Conservation (phyloP, 2,888 invertebrate species). For the Lepidochrysops patricia region DNA sequence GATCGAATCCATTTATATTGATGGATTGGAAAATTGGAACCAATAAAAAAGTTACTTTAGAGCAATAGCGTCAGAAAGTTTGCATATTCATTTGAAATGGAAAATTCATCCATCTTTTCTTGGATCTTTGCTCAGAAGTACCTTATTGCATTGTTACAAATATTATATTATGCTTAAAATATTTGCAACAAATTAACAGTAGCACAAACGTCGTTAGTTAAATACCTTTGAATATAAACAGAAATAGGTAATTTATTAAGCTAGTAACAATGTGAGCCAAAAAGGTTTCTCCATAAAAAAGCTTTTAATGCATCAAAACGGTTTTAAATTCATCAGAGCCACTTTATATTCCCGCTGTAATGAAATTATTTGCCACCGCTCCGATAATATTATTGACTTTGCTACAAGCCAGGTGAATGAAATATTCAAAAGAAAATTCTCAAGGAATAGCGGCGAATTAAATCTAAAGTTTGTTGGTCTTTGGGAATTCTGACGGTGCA, state of each 20-base stretch:
- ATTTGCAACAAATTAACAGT: no score
- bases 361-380: background rate
- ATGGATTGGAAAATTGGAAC: conserved; percentile 7
- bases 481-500: background rate
- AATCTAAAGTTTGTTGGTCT: conserved; percentile 8
- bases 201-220: background rate
- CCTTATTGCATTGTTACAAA: background rate
- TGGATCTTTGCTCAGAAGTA: background rate
- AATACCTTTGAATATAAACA: no score
- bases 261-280: no score
- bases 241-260: no score
- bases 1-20: conserved; percentile 3
- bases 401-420: conserved; percentile 5
- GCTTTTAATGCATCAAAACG: background rate
- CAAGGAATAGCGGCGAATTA: background rate
- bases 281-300: background rate
- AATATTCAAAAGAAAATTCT: conserved; percentile 11
- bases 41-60: background rate
- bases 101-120: background rate
- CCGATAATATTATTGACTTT: conserved; percentile 5
- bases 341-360: background rate
- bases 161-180: no score
- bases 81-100: background rate
- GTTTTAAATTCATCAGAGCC: background rate
- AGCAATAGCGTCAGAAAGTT: background rate